A percentile compares a stretch with the other conserved stretches of the same genome.
phyloP scores from a whole-genome alignment of 2,113 vertebrate species.

The Seriola dumerili region DNA sequence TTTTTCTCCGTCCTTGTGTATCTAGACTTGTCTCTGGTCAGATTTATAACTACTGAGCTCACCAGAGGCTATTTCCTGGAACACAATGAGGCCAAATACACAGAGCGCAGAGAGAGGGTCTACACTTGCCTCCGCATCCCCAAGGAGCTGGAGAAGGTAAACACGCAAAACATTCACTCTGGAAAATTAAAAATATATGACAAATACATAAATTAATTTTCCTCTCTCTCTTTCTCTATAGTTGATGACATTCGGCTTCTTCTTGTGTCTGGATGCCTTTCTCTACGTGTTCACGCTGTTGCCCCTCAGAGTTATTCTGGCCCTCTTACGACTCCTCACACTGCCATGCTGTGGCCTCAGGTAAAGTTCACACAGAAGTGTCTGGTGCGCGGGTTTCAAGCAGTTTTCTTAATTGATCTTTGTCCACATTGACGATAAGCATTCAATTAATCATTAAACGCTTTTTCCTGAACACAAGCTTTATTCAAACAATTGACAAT shows the following conservation, averaged over 20 bases:
- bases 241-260: conserved; percentile 98
- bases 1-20: conserved; percentile 26
- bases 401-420: background rate
- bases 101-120: conserved; percentile 94
- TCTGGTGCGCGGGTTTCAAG: background rate
- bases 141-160: conserved; percentile 97
- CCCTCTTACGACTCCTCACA: conserved; percentile 91
- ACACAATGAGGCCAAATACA: conserved; percentile 99
- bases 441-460: background rate
- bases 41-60: conserved; percentile 95
- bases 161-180: background rate
- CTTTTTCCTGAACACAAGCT: background rate
- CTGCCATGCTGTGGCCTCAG: conserved; percentile 95
- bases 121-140: conserved; percentile 98
- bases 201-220: background rate
- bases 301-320: conserved; percentile 94
- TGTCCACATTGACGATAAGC: background rate
- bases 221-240: conserved; percentile 69
- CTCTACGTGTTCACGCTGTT: conserved; percentile 97
- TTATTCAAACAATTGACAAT: background rate
- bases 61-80: conserved; percentile 99
- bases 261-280: conserved; percentile 98
- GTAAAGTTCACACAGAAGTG: conserved; percentile 76
- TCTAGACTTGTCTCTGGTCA: conserved; percentile 92
- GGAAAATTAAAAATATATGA: background rate